Conservation (phyloP, 2,113 vertebrate species). For the Phaethon lepturus region DNA sequence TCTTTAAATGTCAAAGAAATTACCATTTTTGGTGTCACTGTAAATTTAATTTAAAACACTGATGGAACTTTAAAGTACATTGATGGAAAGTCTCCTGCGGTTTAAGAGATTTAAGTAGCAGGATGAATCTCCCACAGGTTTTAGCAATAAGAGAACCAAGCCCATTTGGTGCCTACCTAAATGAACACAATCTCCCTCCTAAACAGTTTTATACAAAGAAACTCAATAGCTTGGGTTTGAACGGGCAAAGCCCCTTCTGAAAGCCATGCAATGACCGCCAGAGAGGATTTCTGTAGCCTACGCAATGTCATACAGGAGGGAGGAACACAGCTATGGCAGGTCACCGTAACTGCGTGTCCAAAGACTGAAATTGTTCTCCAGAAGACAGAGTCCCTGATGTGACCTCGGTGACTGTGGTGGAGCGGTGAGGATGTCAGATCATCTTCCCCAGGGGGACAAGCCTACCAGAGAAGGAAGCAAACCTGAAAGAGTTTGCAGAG, state of each 20-base stretch:
- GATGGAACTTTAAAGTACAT: background rate
- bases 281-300: background rate
- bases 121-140: background rate
- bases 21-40: background rate
- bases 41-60: background rate
- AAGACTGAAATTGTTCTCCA: background rate
- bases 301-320: rapidly evolving
- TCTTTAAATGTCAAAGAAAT: background rate
- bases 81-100: background rate
- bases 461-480: background rate
- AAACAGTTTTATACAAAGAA: background rate
- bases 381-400: background rate
- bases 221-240: background rate
- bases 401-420: background rate
- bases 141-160: background rate
- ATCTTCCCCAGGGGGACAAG: background rate
- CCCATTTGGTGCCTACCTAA: background rate
- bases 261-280: rapidly evolving
- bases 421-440: background rate
- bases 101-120: background rate
- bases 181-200: background rate
- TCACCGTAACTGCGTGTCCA: background rate
- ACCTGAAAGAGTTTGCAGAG: background rate
- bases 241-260: background rate
- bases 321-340: background rate